Evolutionary conservation across 37 sponge, comb jelly and placozoan species (phyloP).

Genomic region (Spongia lamella): DNA sequence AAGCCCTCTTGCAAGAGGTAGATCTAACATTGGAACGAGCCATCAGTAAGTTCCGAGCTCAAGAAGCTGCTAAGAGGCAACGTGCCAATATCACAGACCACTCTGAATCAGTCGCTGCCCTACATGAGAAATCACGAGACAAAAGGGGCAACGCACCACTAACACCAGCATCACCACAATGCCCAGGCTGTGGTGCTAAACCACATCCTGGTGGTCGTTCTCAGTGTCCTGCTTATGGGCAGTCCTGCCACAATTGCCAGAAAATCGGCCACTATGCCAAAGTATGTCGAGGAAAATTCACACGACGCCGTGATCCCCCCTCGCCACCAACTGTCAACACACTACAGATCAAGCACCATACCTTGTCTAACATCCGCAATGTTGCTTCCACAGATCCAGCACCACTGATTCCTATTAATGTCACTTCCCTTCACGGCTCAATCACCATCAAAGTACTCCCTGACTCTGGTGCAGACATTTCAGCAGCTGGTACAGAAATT

Average conservation of each 20-base stretch:
- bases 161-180: no score
- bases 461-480: conserved; percentile 38
- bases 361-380: no score
- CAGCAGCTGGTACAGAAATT: conserved; percentile 6
- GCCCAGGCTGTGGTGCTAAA: conserved; percentile 36
- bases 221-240: conserved; percentile 17
- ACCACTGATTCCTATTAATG: conserved; percentile 12
- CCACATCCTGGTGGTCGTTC: conserved; percentile 23
- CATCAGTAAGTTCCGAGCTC: no score
- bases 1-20: no score
- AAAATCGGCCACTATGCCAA: conserved; percentile 30
- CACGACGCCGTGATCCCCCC: neutral
- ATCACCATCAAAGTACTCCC: conserved; percentile 9
- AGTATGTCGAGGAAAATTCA: conserved; percentile 17
- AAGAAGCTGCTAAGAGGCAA: no score
- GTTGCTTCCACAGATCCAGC: conserved; percentile 28
- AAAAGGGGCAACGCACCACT: no score
- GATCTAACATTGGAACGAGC: no score
- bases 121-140: no score
- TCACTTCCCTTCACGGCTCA: conserved; percentile 13
- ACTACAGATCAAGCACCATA: no score
- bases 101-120: no score
- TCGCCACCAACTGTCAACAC: no score
- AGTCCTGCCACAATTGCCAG: conserved; percentile 29
- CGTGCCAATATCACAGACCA: no score